Conservation (phyloP, 92 coral and sea anemone species). For the Parazoanthus darwini region DNA sequence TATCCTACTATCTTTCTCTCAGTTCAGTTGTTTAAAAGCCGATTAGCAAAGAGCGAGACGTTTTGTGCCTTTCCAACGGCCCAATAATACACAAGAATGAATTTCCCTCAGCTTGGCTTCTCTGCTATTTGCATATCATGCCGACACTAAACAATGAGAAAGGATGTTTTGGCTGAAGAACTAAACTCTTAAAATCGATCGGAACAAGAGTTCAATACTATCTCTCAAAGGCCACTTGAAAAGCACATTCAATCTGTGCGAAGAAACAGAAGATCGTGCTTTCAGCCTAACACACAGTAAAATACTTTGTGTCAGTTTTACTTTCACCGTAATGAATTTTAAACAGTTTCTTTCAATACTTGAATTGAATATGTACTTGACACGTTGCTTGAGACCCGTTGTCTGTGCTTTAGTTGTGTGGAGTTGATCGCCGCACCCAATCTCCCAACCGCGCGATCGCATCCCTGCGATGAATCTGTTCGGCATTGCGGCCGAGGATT, state of each 20-base stretch:
- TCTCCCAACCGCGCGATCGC: conserved; percentile 35
- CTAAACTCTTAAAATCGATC: conserved; percentile 45
- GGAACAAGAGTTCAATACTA: conserved; percentile 37
- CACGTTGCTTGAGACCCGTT: conserved; percentile 34
- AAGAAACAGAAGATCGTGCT: not conserved
- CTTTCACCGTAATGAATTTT: conserved; percentile 37
- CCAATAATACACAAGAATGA: conserved; percentile 1
- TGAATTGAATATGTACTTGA: conserved; percentile 26
- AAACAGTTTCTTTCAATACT: conserved; percentile 32
- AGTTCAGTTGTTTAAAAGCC: conserved; percentile 2
- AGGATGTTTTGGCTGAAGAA: conserved; percentile 67
- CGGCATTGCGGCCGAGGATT: conserved; percentile 32
- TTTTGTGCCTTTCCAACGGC: conserved; percentile 8
- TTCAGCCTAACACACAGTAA: not conserved
- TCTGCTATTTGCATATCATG: conserved; percentile 74
- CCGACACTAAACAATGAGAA: conserved; percentile 72
- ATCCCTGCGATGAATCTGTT: conserved; percentile 1
- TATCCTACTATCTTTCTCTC: not conserved
- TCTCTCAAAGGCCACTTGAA: conserved; percentile 26
- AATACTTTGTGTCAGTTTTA: not conserved
- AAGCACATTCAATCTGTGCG: conserved; percentile 27
- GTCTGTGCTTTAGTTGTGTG: conserved; percentile 27
- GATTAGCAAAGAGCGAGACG: not conserved
- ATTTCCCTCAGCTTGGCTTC: conserved; percentile 39
- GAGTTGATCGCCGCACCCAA: conserved; percentile 32